These are phyloP conservation scores for Brachionus paranguensis DNA, from an alignment of 1,140 invertebrate genomes.

Conservation along the genomic window DNA sequence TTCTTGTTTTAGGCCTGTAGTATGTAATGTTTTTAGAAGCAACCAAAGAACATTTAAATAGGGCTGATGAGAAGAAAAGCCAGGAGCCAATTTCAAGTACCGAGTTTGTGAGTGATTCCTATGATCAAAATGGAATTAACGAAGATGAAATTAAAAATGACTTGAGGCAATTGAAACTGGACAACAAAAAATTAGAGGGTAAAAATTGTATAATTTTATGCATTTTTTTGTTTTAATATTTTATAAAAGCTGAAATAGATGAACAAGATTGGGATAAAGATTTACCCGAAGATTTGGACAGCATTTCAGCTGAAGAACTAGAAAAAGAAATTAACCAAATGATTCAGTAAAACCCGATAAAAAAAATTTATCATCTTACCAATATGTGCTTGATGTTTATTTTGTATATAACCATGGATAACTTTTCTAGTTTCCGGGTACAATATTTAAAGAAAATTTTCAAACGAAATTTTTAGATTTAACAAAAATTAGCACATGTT, in stretches of 20 bases:
- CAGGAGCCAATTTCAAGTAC: conserved; percentile 47
- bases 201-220: background rate
- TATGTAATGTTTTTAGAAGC: background rate
- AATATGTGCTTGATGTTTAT: background rate
- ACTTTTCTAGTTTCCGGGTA: background rate
- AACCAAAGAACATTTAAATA: background rate
- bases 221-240: background rate
- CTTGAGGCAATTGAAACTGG: conserved; percentile 55
- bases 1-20: background rate
- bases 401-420: background rate
- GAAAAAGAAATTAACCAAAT: conserved; percentile 40
- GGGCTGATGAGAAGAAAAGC: conserved; percentile 44
- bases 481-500: background rate
- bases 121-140: conserved; percentile 48
- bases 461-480: background rate
- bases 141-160: conserved; percentile 56
- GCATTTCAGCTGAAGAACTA: conserved; percentile 36
- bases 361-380: background rate
- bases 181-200: conserved; percentile 41
- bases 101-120: conserved; percentile 58
- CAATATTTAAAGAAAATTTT: background rate
- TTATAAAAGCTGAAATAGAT: background rate
- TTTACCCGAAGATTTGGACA: conserved; percentile 27
- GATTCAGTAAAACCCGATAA: background rate
- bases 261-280: conserved; percentile 36